Evolutionary conservation across 2,113 vertebrate genomes (phyloP), one percentile per base, ranked within the genome.

Genomic region (Xyrauchen texanus): DNA sequence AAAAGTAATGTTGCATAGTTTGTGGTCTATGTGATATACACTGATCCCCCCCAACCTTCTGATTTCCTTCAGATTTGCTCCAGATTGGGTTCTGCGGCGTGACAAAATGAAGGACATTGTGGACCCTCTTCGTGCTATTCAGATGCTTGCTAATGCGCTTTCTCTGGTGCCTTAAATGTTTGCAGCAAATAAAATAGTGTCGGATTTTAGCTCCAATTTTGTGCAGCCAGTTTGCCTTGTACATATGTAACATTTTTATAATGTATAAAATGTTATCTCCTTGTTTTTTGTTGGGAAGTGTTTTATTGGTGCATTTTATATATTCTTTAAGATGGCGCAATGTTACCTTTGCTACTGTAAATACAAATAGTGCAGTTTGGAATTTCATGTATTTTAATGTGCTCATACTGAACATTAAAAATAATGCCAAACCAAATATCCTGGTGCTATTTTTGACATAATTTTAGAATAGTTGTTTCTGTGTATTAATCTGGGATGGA

Each of bases 1-100:
- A 34, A 34, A 34, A 34, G 21, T 3, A 34, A 34, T 34, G 21
- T 34, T 34, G 21, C 21, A 34, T 34, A 34, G 21, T 34, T 34
- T 34, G 21, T 34, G 21, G 21, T 34, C 21, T 34, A 34, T 34
- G 21, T 1, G 21, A 34, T 34, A 34, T 34, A 34, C 21, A 3
- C 21, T 34, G 21, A 34, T 34, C 21, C 21, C 21, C 21, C 21
- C 1, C 21, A 34, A 34, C 21, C 21, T 34, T 34, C 3, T 34
- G 21, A 34, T 34, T 34, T 34, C 21, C 21, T 58, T 58, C 88
- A 99, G 96, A 85, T 94, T 96, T 82, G 94, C 92, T 7, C 96
- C 96, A 0, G 95, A 94, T 6, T 98, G 97, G 96, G 92, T 97
- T 86, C 93, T 99, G 65, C 91, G 92, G 80, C 95, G 91, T 87